Conservation (phyloP, 2,113 vertebrate species). For the Brachypteracias leptosomus region DNA sequence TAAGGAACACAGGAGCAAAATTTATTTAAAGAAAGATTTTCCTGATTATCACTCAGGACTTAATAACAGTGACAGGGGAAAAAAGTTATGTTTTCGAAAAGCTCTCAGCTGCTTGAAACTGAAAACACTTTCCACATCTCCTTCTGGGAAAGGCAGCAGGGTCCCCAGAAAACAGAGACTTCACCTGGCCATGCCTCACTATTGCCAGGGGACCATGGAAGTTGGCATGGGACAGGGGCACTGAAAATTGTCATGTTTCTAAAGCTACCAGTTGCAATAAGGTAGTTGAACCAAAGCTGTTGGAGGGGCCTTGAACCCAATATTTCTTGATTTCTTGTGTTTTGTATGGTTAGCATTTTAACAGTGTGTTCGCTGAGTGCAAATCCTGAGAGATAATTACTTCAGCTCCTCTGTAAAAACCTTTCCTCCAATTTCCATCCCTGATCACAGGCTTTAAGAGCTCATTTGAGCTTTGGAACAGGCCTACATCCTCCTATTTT, state of each 20-base stretch:
- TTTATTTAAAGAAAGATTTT: background rate
- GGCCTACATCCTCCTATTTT: background rate
- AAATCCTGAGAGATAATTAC: background rate
- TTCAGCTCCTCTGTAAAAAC: background rate
- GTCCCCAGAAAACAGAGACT: background rate
- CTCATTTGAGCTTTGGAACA: background rate
- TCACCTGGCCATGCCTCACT: background rate
- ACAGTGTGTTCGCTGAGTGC: background rate
- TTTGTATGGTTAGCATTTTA: background rate
- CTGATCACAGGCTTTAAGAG: background rate
- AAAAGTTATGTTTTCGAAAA: background rate
- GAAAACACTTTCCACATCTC: background rate
- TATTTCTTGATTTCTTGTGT: background rate
- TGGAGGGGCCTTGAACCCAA: background rate
- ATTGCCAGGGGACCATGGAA: background rate
- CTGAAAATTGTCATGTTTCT: background rate
- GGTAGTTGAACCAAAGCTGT: background rate
- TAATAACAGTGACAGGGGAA: background rate
- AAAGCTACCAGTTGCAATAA: background rate
- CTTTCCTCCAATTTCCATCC: background rate
- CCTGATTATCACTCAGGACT: background rate
- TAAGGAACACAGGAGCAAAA: background rate
- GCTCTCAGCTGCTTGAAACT: background rate
- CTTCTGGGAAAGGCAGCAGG: background rate
- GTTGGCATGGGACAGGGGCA: background rate